Evolutionary conservation across 2,113 vertebrate species (phyloP).

Genomic region (Pristiophorus japonicus): DNA sequence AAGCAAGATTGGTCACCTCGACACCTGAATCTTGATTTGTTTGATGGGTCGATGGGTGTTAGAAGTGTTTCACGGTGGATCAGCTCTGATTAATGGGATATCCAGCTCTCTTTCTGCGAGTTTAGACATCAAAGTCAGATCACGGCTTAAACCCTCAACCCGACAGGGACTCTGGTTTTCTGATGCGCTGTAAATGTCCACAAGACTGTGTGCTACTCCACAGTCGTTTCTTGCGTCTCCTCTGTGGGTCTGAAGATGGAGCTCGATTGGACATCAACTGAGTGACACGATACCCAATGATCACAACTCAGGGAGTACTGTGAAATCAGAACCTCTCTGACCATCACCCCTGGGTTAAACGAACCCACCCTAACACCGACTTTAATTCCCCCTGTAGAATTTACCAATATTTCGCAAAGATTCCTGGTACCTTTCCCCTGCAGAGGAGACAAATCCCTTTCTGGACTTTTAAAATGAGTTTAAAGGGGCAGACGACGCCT

Average conservation of each 20-base stretch:
- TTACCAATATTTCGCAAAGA: no score
- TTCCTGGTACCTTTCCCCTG: no score
- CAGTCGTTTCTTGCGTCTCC: neutral
- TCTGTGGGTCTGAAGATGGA: neutral
- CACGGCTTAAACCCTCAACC: neutral
- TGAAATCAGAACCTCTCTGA: no score
- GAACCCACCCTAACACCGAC: no score
- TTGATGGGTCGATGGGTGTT: neutral
- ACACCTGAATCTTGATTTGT: neutral
- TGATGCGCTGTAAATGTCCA: neutral
- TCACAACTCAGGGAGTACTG: no score
- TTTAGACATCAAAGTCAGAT: neutral
- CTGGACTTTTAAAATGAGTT: no score
- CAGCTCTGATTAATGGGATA: neutral
- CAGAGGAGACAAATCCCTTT: no score
- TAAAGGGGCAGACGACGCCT: no score
- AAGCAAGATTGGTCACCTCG: neutral
- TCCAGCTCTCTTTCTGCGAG: neutral
- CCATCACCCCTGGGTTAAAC: no score
- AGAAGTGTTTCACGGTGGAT: neutral
- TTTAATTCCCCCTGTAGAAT: no score
- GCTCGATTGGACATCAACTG: neutral
- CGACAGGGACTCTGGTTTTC: no score
- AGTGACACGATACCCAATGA: neutral
- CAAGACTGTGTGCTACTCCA: neutral